Conservation (phyloP, 2,113 vertebrate species). For the Oryzias curvinotus region DNA sequence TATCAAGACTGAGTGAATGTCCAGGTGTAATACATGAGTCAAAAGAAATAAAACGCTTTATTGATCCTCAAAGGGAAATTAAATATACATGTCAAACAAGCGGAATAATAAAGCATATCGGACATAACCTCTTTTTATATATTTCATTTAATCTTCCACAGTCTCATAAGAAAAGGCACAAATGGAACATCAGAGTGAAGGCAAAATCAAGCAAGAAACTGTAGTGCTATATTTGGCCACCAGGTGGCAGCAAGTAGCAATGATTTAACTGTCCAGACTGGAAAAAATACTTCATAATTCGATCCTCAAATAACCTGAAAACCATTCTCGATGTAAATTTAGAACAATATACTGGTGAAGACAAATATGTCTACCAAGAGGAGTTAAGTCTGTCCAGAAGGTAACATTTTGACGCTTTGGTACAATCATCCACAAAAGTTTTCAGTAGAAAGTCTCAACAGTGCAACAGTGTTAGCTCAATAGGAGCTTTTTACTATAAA, state of each 20-base stretch:
- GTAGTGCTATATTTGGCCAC: slow-evolving; percentile 37
- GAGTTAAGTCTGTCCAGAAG: slow-evolving; percentile 20
- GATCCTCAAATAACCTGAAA: neutral
- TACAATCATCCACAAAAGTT: slow-evolving; percentile 60
- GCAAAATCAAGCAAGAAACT: slow-evolving; percentile 31
- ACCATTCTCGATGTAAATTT: neutral
- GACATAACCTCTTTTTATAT: slow-evolving; percentile 35
- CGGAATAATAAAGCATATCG: slow-evolving; percentile 1
- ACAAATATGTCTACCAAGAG: slow-evolving; percentile 24
- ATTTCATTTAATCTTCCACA: slow-evolving; percentile 25
- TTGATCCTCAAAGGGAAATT: no score
- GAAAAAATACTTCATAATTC: neutral
- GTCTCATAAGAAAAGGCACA: slow-evolving; percentile 18
- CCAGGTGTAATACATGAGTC: neutral
- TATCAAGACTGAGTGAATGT: slow-evolving; percentile 8
- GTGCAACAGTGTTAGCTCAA: slow-evolving; percentile 59
- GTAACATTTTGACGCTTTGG: slow-evolving; percentile 59
- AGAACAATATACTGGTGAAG: slow-evolving; percentile 9
- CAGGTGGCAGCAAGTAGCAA: slow-evolving; percentile 44
- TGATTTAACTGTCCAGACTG: slow-evolving; percentile 5
- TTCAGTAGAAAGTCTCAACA: slow-evolving; percentile 54
- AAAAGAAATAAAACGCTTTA: no score
- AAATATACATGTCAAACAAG: neutral
- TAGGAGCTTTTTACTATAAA: slow-evolving; percentile 10
- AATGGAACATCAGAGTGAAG: neutral